Evolutionary conservation across 2,797 vertebrate genomes (phyloP), one percentile per base, ranked within the genome.

Genomic region (Dipus sagitta): DNA sequence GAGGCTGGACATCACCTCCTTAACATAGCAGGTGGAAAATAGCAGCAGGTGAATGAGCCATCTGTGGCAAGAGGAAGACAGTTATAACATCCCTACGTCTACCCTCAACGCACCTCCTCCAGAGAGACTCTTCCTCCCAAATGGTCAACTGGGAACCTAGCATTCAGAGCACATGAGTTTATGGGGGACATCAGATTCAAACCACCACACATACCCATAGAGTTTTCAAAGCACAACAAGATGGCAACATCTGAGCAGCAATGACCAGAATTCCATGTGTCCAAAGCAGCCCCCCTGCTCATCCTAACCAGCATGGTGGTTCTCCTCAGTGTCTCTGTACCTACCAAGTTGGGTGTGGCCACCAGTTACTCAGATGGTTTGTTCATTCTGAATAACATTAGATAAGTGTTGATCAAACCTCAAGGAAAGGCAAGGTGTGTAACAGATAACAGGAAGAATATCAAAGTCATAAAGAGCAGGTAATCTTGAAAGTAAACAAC

Each of bases 311-410:
- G 30, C 34, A 52, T 23, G 2, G 13, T 30, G 30, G 54, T 54
- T 30, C 58, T 70, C 30, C 38, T 34, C 8, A 58, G 0, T 72
- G 32, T 92, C 26, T 82, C 13, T 58, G 2, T 28, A 15, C 2
- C 72, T 2, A 34, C 32, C 34, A 52, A 65, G 5, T 21, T 58
- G 4, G 4, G 54, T 58, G 17, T 47, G 54, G 58, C 30, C 2
- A 74, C 21, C 23, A n/a, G 34, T 28, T 86, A 28, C 58, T 81
- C 4, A 0, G 2, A 9, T 30, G 42, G 10, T 10, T 68, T 38
- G 58, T 24, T 92, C 78, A 85, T 79, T 90, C 38, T 68, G 34
- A 92, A 54, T 18, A 1, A 71, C 28, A 95, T 90, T 88, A 67
- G 34, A 17, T 60, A 94, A 28, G 20, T 38, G 70, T 83, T 54